Evolutionary conservation across 2,797 vertebrate species (phyloP).

Genomic region (Lacerta agilis): DNA sequence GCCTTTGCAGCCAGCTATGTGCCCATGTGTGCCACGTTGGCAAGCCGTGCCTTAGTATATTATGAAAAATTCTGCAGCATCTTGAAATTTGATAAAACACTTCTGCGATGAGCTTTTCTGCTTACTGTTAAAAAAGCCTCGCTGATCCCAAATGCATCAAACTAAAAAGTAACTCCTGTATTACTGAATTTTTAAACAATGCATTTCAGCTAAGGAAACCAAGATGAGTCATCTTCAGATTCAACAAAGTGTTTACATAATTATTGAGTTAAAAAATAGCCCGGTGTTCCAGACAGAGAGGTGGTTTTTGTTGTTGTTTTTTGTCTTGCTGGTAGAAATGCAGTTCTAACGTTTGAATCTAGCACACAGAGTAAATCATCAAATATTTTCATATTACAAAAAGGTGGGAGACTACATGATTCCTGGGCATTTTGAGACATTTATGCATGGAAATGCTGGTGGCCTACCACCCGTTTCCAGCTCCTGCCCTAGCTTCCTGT

Average conservation of each 20-base stretch:
- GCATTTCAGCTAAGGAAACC: not conserved
- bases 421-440: not conserved
- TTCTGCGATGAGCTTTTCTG: not conserved
- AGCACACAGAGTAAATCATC: not conserved
- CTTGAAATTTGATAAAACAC: not conserved
- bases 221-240: not conserved
- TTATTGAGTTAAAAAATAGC: not conserved
- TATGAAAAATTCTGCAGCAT: not conserved
- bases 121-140: not conserved
- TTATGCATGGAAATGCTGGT: not conserved
- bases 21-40: too few relatives aligned
- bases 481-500: not conserved
- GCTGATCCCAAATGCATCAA: not conserved
- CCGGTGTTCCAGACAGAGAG: too few relatives aligned
- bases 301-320: not conserved
- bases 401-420: not conserved
- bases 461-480: not conserved
- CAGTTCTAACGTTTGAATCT: not conserved
- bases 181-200: not conserved
- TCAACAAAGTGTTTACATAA: not conserved
- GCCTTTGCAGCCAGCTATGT: too few relatives aligned
- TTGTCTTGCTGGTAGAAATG: not conserved
- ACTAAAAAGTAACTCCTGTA: not conserved
- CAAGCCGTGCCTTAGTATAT: not conserved
- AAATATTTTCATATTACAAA: not conserved